Conservation (phyloP, 2,113 vertebrate genomes). For the Nesoenas mayeri region DNA sequence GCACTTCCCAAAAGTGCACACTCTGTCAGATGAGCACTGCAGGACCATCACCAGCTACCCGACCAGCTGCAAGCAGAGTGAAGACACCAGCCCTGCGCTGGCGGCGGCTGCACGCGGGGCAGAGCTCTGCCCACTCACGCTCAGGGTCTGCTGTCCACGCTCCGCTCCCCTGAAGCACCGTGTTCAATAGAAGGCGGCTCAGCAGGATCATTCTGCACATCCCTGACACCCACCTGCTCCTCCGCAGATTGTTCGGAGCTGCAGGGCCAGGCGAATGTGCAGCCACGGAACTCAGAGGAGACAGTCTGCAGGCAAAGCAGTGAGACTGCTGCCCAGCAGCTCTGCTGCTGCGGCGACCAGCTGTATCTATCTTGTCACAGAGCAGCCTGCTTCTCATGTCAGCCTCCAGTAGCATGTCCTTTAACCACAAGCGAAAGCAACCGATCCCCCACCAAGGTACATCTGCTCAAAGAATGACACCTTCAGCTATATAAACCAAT, state of each 20-base stretch:
- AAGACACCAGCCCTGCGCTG: background rate
- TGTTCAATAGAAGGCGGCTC: accelerated
- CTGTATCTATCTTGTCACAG: background rate
- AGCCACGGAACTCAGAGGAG: accelerated
- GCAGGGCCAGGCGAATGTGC: accelerated
- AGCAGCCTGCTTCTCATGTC: background rate
- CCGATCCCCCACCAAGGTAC: conserved; percentile 56
- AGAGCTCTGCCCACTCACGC: background rate
- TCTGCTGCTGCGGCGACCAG: no score
- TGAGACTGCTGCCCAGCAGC: background rate
- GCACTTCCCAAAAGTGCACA: background rate
- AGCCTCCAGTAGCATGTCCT: conserved; percentile 12
- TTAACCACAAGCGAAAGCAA: conserved; percentile 42
- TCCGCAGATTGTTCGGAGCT: accelerated
- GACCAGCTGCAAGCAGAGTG: accelerated
- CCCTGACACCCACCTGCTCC: no score
- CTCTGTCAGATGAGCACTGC: no score
- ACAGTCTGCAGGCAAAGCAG: background rate
- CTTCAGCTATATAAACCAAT: conserved; percentile 73
- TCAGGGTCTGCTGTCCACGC: background rate
- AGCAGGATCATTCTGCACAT: background rate
- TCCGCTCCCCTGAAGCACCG: background rate
- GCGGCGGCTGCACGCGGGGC: accelerated
- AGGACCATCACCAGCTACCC: accelerated
- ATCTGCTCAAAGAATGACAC: conserved; percentile 80